Conservation (phyloP, 2,888 invertebrate genomes). For the Aelia acuminata region DNA sequence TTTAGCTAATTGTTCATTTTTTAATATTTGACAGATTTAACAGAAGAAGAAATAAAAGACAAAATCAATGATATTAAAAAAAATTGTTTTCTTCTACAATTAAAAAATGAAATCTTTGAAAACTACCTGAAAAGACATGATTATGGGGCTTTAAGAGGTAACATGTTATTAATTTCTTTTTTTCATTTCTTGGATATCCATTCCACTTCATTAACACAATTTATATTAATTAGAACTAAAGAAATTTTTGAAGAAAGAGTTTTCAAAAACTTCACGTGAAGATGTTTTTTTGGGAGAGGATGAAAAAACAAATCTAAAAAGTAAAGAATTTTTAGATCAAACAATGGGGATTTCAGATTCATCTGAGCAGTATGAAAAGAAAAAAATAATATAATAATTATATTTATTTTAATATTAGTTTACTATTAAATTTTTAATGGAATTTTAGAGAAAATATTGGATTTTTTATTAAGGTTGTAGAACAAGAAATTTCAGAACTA, state of each 20-base stretch:
- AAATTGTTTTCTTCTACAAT: constrained; percentile 51
- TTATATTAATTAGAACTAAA: constrained; percentile 12
- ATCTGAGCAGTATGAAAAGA: constrained; percentile 14
- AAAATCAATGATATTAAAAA: constrained; percentile 24
- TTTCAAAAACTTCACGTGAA: not conserved
- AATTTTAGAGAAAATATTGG: constrained; percentile 11
- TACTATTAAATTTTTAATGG: not conserved
- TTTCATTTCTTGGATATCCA: not conserved
- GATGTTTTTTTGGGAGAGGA: not conserved
- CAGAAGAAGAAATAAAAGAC: constrained; percentile 30
- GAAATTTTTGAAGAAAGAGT: constrained; percentile 20
- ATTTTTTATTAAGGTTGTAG: constrained; percentile 24
- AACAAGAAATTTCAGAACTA: constrained; percentile 55
- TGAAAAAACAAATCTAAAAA: constrained; percentile 8
- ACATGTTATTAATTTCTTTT: not conserved
- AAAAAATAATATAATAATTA: not conserved
- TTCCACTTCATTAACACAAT: not conserved
- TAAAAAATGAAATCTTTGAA: constrained; percentile 54
- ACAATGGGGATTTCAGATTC: not conserved
- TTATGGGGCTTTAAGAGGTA: constrained; percentile 41
- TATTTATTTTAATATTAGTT: not conserved
- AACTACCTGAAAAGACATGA: constrained; percentile 27
- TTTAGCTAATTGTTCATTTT: not conserved
- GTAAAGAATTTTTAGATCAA: constrained; percentile 35
- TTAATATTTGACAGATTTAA: constrained; percentile 29